A percentile compares a stretch with the other conserved stretches of the same genome.
These are phyloP conservation scores for Sinopyrophorus schimmeli DNA, from an alignment of 2,888 invertebrate species.

Conservation along the genomic window DNA sequence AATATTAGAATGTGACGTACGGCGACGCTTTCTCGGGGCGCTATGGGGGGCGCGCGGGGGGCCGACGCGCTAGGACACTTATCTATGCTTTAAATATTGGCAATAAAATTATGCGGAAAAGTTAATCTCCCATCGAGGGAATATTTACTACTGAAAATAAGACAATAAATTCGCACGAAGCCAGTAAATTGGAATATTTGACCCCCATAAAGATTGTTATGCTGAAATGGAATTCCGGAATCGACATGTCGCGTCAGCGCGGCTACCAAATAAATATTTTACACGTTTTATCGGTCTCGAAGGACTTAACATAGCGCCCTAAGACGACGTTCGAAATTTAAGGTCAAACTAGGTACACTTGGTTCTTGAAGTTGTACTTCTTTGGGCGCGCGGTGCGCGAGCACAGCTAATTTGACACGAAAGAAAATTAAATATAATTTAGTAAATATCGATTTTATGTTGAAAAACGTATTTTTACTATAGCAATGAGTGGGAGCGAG, in stretches of 20 bases:
- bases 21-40: too few species aligned
- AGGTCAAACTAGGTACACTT: constrained; percentile 10
- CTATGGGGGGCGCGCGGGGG: too few species aligned
- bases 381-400: too few species aligned
- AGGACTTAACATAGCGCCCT: constrained; percentile 2
- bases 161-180: constrained; percentile 52
- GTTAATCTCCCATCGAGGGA: constrained; percentile 48
- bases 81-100: constrained; percentile 30
- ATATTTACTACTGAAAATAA: constrained; percentile 52
- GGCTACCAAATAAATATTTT: constrained; percentile 34
- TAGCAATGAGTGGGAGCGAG: too few species aligned
- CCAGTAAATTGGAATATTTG: constrained; percentile 56
- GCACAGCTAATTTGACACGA: too few species aligned
- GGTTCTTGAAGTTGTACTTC: too few species aligned
- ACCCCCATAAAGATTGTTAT: constrained; percentile 54
- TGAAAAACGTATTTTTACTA: too few species aligned
- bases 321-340: constrained; percentile 15
- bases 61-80: too few species aligned
- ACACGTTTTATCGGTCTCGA: constrained; percentile 11
- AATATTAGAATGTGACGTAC: too few species aligned
- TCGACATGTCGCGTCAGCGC: constrained; percentile 45
- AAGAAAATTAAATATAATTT: too few species aligned
- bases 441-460: too few species aligned
- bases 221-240: constrained; percentile 50
- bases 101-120: constrained; percentile 34